A percentile compares a stretch with the other conserved stretches of the same genome.
Conservation (phyloP, 2,113 vertebrate genomes). For the Turdus rufiventris region DNA sequence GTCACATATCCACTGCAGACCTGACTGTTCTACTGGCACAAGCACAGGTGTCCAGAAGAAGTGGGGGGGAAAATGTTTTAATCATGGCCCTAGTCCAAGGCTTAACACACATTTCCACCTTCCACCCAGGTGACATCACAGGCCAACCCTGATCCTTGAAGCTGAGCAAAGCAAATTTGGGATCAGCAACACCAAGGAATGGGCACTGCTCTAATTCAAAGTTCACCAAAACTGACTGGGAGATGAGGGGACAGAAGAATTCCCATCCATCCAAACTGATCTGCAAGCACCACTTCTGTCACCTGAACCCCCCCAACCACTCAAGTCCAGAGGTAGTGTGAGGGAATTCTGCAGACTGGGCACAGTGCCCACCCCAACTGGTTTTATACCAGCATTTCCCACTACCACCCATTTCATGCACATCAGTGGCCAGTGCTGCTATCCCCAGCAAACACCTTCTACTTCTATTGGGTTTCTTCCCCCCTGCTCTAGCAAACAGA, state of each 20-base stretch:
- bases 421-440: neutral
- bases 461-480: neutral
- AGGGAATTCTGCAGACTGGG: neutral
- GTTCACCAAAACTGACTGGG: neutral
- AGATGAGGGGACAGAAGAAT: neutral
- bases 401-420: rapidly evolving
- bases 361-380: neutral
- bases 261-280: rapidly evolving
- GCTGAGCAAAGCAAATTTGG: neutral
- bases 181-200: neutral
- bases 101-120: too few relatives aligned
- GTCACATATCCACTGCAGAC: rapidly evolving
- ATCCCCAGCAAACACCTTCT: neutral
- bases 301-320: rapidly evolving
- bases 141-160: too few relatives aligned
- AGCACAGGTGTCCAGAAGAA: neutral
- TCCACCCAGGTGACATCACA: too few relatives aligned
- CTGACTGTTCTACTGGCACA: neutral
- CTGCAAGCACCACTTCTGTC: neutral
- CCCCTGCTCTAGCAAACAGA: neutral
- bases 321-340: rapidly evolving
- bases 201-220: neutral
- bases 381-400: neutral
- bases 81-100: neutral
- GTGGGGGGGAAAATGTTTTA: neutral